Conservation (phyloP, 2,797 vertebrate genomes). For the Malurus splendens region DNA sequence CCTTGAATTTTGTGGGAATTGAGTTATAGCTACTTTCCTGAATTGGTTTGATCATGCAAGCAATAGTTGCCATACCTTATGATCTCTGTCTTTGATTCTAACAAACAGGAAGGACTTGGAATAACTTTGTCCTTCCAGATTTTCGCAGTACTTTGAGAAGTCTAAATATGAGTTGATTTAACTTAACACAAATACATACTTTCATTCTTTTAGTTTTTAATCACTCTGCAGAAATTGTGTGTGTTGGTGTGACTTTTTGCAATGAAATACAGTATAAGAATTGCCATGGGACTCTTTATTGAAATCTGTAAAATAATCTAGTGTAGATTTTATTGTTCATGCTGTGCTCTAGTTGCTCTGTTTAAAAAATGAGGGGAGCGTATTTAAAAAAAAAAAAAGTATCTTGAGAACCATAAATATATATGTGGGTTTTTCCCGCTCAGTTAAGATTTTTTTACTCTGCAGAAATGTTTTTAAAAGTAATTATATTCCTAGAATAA, state of each 20-base stretch:
- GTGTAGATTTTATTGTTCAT: not conserved
- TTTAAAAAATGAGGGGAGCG: not conserved
- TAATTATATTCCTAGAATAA: not conserved
- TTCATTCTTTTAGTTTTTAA: not conserved
- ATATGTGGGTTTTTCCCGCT: rapidly evolving
- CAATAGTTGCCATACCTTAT: not conserved
- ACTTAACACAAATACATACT: not conserved
- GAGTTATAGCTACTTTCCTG: not conserved
- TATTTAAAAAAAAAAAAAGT: not conserved
- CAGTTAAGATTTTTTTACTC: not conserved
- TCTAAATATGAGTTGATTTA: not conserved
- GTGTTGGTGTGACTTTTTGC: not conserved
- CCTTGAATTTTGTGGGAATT: not conserved
- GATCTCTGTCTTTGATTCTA: not conserved
- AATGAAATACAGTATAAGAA: not conserved
- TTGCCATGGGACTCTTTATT: not conserved
- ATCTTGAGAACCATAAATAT: not conserved
- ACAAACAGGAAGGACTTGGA: not conserved
- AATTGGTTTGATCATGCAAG: not conserved
- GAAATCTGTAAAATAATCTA: not conserved
- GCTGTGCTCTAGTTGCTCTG: not conserved
- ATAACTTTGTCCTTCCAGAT: not conserved
- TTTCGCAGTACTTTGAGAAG: not conserved
- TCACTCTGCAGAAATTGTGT: not conserved
- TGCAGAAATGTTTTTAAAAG: not conserved